Percentiles rank a stretch among this genome's conserved stretches.
Conservation (phyloP, 2,888 invertebrate species). For the Polymixis lichenea region DNA sequence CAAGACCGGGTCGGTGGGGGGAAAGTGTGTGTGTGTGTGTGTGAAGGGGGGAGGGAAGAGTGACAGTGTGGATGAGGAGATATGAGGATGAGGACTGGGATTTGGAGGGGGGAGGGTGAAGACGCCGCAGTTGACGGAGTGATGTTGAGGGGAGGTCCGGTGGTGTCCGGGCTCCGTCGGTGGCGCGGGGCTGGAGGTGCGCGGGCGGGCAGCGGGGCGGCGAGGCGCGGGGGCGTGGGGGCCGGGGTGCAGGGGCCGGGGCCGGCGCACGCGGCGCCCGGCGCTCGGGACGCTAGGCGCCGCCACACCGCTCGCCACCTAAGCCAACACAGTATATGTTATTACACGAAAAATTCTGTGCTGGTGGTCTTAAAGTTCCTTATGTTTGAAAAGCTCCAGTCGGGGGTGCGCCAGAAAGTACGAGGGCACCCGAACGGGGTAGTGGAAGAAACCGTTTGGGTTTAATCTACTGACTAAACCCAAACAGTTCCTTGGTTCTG, state of each 20-base stretch:
- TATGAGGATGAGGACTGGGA: constrained; percentile 51
- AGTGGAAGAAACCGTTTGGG: background rate
- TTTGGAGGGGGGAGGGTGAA: constrained; percentile 66
- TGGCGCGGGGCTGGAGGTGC: constrained; percentile 68
- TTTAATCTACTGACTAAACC: too few species aligned
- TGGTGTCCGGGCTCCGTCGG: constrained; percentile 67
- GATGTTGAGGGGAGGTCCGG: constrained; percentile 74
- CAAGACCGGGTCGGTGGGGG: constrained; percentile 70
- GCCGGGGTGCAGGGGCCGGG: constrained; percentile 62
- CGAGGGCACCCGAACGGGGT: background rate
- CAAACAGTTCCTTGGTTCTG: too few species aligned
- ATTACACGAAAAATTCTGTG: background rate
- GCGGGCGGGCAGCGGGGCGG: constrained; percentile 66
- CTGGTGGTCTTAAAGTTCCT: background rate
- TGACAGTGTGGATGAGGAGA: constrained; percentile 67
- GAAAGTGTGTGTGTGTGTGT: constrained; percentile 48
- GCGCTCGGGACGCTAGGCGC: constrained; percentile 77
- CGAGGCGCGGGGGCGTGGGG: constrained; percentile 60
- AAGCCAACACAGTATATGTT: constrained; percentile 36
- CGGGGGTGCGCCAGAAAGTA: background rate
- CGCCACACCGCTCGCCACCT: constrained; percentile 90
- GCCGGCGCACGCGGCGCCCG: constrained; percentile 69
- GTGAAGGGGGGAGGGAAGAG: constrained; percentile 57
- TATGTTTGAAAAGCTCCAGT: background rate
- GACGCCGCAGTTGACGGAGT: constrained; percentile 84